These are phyloP conservation scores for Halocaridina rubra DNA, from an alignment of 2,888 invertebrate species.

Conservation along the genomic window DNA sequence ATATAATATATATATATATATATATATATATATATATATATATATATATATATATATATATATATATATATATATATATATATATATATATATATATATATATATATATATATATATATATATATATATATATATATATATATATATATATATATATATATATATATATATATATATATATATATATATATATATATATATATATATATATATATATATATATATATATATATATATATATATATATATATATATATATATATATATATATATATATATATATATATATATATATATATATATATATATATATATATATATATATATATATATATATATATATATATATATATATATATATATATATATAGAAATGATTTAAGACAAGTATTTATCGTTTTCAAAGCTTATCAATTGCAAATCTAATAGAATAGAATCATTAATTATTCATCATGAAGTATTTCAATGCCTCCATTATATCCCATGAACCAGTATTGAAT, in stretches of 20 bases:
- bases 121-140: neutral
- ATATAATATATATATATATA: neutral
- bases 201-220: neutral
- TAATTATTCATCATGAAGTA: too few species aligned
- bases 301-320: neutral
- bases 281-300: neutral
- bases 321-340: neutral
- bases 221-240: neutral
- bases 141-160: neutral
- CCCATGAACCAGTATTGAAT: too few species aligned
- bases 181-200: neutral
- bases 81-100: neutral
- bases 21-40: neutral
- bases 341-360: neutral
- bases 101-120: neutral
- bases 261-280: neutral
- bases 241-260: neutral
- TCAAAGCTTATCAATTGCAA: too few species aligned
- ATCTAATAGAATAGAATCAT: too few species aligned
- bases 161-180: neutral
- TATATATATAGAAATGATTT: neutral
- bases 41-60: neutral
- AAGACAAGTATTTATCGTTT: too few species aligned
- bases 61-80: neutral
- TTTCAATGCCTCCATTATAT: too few species aligned